Evolutionary conservation across 2,113 vertebrate genomes (phyloP).

Genomic region (Phalacrocorax carbo): DNA sequence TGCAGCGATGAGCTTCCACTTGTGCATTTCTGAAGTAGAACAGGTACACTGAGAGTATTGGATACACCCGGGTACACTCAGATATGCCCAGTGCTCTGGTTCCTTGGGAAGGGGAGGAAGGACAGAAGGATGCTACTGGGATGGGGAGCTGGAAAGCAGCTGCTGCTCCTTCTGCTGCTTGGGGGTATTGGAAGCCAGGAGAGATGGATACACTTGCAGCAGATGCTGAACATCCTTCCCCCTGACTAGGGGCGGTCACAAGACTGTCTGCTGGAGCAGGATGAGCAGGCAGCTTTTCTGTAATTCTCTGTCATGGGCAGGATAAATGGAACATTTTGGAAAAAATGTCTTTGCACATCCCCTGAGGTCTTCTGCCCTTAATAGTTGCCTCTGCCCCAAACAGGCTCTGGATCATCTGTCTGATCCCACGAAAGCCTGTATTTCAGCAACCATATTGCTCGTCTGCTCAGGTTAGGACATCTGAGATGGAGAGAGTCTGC

Average conservation of each 20-base stretch:
- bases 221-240: not conserved
- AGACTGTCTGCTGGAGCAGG: not conserved
- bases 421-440: not conserved
- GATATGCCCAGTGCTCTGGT: not conserved
- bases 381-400: not conserved
- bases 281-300: not conserved
- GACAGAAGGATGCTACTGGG: not conserved
- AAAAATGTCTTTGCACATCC: not conserved
- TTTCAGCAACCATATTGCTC: not conserved
- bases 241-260: not conserved
- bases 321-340: not conserved
- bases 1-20: conserved; percentile 36
- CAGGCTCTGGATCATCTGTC: not conserved
- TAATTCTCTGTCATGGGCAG: not conserved
- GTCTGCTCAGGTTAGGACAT: not conserved
- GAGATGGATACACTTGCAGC: not conserved
- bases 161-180: not conserved
- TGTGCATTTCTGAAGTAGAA: conserved; percentile 20
- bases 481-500: not conserved
- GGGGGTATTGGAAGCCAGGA: not conserved
- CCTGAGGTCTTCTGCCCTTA: not conserved
- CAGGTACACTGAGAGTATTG: not conserved
- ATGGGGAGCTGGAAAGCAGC: not conserved
- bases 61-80: fast-evolving
- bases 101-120: not conserved